Base-by-base conservation (phyloP, 2,888 invertebrate species). In the Acanthosepion pharaonis region DNA sequence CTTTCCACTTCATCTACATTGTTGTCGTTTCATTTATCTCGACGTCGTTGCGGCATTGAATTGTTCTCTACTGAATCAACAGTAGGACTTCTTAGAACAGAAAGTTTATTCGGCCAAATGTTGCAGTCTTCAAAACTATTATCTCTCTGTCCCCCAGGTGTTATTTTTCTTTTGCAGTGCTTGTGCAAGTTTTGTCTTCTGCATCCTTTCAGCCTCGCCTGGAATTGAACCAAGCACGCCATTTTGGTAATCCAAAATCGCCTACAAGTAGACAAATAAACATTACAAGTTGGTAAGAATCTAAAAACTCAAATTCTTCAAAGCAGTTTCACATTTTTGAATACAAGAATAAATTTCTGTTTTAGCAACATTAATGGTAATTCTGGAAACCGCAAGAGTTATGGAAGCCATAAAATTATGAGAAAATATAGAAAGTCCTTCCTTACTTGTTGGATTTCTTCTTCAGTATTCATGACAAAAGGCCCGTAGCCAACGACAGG, bases 391-490 rank as follows among this genome's bases (percentile, higher is more conserved):
- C 0, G 15, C 51, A 51, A 51, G 51, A 51, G 51, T 51, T 51
- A 94, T 9, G 20, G 8, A 91, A 11, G 25, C 28, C 91, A 59
- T 59, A 49, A 33, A 8, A n/a, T 94, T 33, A 94, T n/a, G 33
- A 33, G 64, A 33, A 25, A 48, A 48, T 91, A 33, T 33, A 55
- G 55, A 42, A 59, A 15, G 8, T 53, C 11, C 11, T 48, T 94
- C 28, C 55, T 92, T 92, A 96, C 97, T 96, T 97, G 96, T 64
- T 96, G 94, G 51, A 97, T 97, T 95, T 97, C 96, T 93, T 96
- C 96, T 94, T 96, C 95, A 42, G 96, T 96, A 94, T 96, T 96
- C 97, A 97, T 97, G 23, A 96, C 96, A 95, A 97, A 97, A 15
- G 96, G 96, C n/a, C 96, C 96, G 95, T 96, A 96, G 94, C 95